Percentiles rank a stretch among this genome's conserved stretches.
These are phyloP conservation scores for Drosophila melanosoma DNA, from an alignment of 2,888 invertebrate genomes.

Conservation along the genomic window DNA sequence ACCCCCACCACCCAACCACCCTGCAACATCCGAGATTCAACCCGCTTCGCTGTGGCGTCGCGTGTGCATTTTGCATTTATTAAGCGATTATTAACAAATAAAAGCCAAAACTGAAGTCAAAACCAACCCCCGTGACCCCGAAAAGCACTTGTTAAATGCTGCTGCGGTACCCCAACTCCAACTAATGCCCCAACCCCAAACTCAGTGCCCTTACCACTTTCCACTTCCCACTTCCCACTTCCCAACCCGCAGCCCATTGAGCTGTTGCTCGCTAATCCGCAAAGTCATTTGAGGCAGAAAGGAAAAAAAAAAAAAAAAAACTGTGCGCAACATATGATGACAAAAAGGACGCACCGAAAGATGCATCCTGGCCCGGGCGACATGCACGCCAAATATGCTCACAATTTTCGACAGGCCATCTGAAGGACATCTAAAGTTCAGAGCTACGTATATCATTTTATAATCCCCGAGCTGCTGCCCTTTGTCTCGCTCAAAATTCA, in stretches of 20 bases:
- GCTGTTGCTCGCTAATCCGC: conserved; percentile 71
- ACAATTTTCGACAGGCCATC: conserved; percentile 57
- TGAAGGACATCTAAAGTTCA: conserved; percentile 17
- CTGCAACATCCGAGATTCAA: background rate
- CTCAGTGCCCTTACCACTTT: background rate
- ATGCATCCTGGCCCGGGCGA: conserved; percentile 28
- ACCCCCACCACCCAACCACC: background rate
- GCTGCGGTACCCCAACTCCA: conserved; percentile 7
- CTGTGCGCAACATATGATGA: conserved; percentile 80
- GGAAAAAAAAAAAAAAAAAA: conserved; percentile 53
- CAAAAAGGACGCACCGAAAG: conserved; percentile 40
- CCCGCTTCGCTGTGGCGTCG: conserved; percentile 23
- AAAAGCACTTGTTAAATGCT: conserved; percentile 33
- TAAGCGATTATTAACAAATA: conserved; percentile 84
- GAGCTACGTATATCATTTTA: conserved; percentile 55
- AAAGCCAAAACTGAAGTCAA: conserved; percentile 51
- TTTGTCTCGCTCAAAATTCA: conserved; percentile 69
- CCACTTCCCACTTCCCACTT: too few species aligned
- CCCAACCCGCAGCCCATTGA: conserved; percentile 5
- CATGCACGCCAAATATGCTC: conserved; percentile 79
- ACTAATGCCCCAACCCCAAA: background rate
- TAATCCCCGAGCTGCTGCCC: conserved; percentile 66
- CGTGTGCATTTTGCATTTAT: conserved; percentile 81
- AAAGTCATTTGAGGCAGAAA: conserved; percentile 73
- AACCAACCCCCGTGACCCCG: conserved; percentile 31